A percentile compares a stretch with the other conserved stretches of the same genome.
These are phyloP conservation scores for Periophthalmodon schlosseri DNA, from an alignment of 2,113 vertebrate species.

Conservation along the genomic window DNA sequence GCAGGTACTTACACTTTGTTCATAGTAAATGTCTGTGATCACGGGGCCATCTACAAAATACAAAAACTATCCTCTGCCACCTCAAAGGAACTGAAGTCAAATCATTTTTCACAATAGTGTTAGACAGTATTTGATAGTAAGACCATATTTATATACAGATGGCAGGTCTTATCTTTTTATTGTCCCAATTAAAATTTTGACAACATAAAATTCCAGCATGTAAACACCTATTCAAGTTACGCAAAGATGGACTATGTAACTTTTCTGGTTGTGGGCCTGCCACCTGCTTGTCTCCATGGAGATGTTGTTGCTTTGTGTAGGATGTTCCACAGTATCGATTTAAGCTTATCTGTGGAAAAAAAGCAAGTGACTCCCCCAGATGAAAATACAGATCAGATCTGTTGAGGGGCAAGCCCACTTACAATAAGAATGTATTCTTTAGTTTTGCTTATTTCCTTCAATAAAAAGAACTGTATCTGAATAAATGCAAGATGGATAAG, in stretches of 20 bases:
- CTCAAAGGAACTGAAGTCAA: not conserved
- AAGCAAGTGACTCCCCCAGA: not conserved
- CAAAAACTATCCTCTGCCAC: not conserved
- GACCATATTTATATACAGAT: not conserved
- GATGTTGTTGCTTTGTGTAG: too few species aligned
- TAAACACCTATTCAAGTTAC: too few species aligned
- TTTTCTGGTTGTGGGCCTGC: too few species aligned
- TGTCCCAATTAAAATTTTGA: too few species aligned
- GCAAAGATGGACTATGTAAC: too few species aligned
- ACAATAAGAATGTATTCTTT: not conserved
- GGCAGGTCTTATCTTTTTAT: too few species aligned
- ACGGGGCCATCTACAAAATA: not conserved
- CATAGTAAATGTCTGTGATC: not conserved
- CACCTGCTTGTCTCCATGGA: too few species aligned
- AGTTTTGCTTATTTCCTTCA: not conserved
- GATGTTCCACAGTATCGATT: not conserved
- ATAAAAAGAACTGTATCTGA: not conserved
- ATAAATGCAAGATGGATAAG: too few species aligned
- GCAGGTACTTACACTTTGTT: not conserved
- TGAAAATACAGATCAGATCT: not conserved
- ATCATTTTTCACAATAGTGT: not conserved
- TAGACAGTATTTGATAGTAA: not conserved
- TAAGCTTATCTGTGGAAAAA: not conserved
- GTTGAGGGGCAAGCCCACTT: not conserved
- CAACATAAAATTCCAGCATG: too few species aligned